These are phyloP conservation scores for Amblyornis subalaris DNA, from an alignment of 2,113 vertebrate species.

Conservation along the genomic window DNA sequence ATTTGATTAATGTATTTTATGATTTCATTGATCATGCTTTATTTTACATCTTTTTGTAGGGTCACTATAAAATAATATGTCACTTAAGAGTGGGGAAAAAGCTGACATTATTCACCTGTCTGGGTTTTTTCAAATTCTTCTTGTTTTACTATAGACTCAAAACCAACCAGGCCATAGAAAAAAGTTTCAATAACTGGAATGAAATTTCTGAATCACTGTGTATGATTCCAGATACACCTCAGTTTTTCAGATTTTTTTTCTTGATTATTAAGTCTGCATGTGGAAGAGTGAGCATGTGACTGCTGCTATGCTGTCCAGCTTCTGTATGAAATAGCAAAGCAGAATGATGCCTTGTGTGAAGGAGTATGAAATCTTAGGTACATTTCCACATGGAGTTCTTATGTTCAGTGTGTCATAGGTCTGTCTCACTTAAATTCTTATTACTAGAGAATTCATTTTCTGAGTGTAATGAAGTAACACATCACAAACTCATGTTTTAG, in stretches of 20 bases:
- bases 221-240: neutral
- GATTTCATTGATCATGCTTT: neutral
- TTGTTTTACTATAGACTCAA: neutral
- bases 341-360: neutral
- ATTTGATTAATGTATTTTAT: neutral
- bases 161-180: neutral
- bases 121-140: neutral
- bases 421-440: slow-evolving; percentile 28
- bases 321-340: neutral
- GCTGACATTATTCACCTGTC: neutral
- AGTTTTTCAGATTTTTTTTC: neutral
- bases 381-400: neutral
- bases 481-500: slow-evolving; percentile 62
- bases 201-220: neutral
- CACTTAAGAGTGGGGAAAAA: rapidly evolving
- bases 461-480: slow-evolving; percentile 40
- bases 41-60: neutral
- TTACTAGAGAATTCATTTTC: slow-evolving; percentile 16
- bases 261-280: neutral
- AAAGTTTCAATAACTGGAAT: neutral
- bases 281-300: neutral
- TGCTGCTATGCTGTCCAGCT: neutral
- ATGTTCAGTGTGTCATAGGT: slow-evolving; percentile 5
- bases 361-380: neutral
- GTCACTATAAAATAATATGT: neutral